Evolutionary conservation across 37 sponge, comb jelly and placozoan species (phyloP), one percentile per base, ranked within the genome.

Genomic region (Dysidea cf. avara): DNA sequence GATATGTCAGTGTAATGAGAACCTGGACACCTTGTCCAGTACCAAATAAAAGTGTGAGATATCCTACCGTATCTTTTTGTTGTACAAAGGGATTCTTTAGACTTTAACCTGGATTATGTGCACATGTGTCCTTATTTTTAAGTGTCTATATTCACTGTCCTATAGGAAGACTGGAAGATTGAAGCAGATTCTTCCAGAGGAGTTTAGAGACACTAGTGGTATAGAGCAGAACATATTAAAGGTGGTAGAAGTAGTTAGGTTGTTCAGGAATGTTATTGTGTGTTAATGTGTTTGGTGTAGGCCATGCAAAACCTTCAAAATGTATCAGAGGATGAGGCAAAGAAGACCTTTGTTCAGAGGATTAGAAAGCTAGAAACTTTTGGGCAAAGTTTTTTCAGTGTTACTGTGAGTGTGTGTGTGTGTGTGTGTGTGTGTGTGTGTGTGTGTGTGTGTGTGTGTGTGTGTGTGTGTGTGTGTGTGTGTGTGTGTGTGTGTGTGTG

Each of bases 291-390:
- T n/a, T n/a, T 51, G 12, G 2, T 56, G 0, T 37, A 81, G 81
- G 65, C 47, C 28, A 64, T 71, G 25, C 38, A 63, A 37, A 51
- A 49, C 3, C 20, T 72, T 1, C 17, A n/a, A 31, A 31, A 39
- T 17, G 22, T 70, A 18, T 55, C 71, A 0, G 71, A 62, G 38
- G 17, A 18, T 20, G 72, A 61, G 21, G 72, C 71, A 21, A 33
- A 71, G 65, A 66, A 64, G 56, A 51, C 74, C 7, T 81, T 81
- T 34, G 52, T 81, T 29, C 53, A 74, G 12, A 54, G 67, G 5
- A 39, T 81, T 3, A 63, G 59, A 58, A 64, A 62, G 35, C 68
- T 73, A 36, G 82, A 81, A 24, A 81, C 74, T 24, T 72, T 73
- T 56, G 82, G 82, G 7, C 48, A 52, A 3, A 30, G 58, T 32